These are phyloP conservation scores for Rallus limicola DNA, from an alignment of 2,113 vertebrate genomes.

Conservation along the genomic window DNA sequence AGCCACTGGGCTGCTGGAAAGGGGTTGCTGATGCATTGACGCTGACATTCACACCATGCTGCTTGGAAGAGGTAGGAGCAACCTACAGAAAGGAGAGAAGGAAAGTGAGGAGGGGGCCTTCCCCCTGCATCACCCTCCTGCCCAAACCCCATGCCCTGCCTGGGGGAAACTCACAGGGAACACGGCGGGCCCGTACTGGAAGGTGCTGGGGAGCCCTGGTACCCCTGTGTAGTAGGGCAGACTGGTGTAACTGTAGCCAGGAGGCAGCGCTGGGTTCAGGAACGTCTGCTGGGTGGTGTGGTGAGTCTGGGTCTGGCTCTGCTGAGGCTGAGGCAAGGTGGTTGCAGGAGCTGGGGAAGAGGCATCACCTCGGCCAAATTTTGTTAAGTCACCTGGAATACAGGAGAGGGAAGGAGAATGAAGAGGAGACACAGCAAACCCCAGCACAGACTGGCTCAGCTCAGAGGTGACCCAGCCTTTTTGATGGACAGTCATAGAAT, in stretches of 20 bases:
- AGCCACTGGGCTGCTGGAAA: conserved; percentile 96
- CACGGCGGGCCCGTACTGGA: conserved; percentile 97
- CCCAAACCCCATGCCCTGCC: background rate
- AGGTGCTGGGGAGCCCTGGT: conserved; percentile 95
- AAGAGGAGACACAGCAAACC: background rate
- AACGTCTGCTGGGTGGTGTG: conserved; percentile 97
- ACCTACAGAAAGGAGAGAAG: conserved; percentile 76
- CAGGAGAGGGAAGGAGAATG: background rate
- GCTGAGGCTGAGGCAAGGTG: conserved; percentile 93
- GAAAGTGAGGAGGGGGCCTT: background rate
- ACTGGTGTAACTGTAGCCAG: conserved; percentile 98
- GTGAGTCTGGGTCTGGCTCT: conserved; percentile 94
- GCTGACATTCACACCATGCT: conserved; percentile 97
- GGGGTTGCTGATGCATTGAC: conserved; percentile 93
- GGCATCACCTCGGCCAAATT: conserved; percentile 93
- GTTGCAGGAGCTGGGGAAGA: conserved; percentile 94
- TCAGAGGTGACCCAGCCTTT: no score
- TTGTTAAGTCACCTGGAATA: conserved; percentile 87
- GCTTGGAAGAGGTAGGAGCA: conserved; percentile 97
- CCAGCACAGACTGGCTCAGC: no score
- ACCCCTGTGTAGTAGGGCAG: conserved; percentile 98
- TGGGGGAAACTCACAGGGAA: conserved; percentile 90
- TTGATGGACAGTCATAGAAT: no score
- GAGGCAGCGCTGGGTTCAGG: conserved; percentile 94
- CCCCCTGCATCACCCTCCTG: rapidly evolving